These are phyloP conservation scores for Luehdorfia chinensis DNA, from an alignment of 1,140 invertebrate species.

Conservation along the genomic window DNA sequence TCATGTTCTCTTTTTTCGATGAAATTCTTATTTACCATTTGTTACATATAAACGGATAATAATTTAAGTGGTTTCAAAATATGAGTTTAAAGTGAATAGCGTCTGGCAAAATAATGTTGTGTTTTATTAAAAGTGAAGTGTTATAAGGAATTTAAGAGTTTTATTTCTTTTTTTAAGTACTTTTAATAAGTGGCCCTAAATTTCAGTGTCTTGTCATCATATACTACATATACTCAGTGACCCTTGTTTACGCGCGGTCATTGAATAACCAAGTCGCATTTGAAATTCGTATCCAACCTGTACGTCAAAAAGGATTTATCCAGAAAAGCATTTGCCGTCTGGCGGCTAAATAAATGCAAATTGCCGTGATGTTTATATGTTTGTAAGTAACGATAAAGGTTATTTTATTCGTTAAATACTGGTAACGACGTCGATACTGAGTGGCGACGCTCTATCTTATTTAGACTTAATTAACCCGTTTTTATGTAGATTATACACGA, in stretches of 20 bases:
- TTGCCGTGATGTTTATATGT: too few relatives aligned
- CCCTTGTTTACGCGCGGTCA: not conserved
- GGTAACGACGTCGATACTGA: too few relatives aligned
- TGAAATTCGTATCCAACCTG: not conserved
- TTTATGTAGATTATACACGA: too few relatives aligned
- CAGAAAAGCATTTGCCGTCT: not conserved
- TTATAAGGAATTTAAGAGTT: not conserved
- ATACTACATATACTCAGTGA: not conserved
- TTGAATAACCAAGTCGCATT: constrained; percentile 1
- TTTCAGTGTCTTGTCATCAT: not conserved
- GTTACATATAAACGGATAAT: too few relatives aligned
- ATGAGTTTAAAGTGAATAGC: not conserved
- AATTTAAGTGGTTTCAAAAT: too few relatives aligned
- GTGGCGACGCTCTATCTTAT: too few relatives aligned
- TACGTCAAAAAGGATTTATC: too few relatives aligned
- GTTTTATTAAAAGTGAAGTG: not conserved
- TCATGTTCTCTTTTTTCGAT: too few relatives aligned
- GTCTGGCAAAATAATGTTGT: not conserved
- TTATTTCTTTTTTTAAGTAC: not conserved
- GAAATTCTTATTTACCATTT: too few relatives aligned
- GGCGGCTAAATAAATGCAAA: not conserved
- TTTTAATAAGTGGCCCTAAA: not conserved
- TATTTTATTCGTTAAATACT: too few relatives aligned
- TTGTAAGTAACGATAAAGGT: too few relatives aligned
- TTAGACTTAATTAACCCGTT: too few relatives aligned